Percentiles rank a stretch among this genome's conserved stretches.
Conservation (phyloP, 2,888 invertebrate genomes). For the Lymantria dispar region DNA sequence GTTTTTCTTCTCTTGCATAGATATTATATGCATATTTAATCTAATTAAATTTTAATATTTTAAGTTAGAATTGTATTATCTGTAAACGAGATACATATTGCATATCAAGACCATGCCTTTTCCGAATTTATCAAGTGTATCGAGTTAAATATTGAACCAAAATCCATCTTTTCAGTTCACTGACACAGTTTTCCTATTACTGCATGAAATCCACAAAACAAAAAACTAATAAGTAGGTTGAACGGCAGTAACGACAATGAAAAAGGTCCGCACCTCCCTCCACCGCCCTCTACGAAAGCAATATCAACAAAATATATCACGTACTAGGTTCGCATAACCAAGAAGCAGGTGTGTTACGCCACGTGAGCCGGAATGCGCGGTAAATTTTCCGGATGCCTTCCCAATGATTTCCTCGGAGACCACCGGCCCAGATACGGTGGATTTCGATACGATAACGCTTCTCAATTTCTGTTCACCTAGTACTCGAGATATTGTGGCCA, state of each 20-base stretch:
- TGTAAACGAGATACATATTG: too few species aligned
- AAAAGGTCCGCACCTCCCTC: conserved; percentile 24
- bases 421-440: conserved; percentile 79
- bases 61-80: too few species aligned
- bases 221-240: conserved; percentile 13
- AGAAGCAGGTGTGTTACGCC: conserved; percentile 75
- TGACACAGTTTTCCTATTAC: too few species aligned
- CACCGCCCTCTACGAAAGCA: conserved; percentile 37
- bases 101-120: too few species aligned
- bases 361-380: conserved; percentile 78
- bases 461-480: conserved; percentile 72
- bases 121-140: too few species aligned
- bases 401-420: conserved; percentile 91
- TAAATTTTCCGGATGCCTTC: conserved; percentile 88
- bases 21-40: too few species aligned
- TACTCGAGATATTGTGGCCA: conserved; percentile 65
- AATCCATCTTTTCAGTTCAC: too few species aligned
- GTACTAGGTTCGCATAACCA: conserved; percentile 67
- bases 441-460: conserved; percentile 81
- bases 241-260: conserved; percentile 19
- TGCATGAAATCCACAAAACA: too few species aligned
- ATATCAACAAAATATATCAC: conserved; percentile 68
- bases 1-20: too few species aligned
- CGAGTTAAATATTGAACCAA: too few species aligned
- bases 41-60: too few species aligned